Evolutionary conservation across 2,113 vertebrate species (phyloP).

Genomic region (Notothenia coriiceps): DNA sequence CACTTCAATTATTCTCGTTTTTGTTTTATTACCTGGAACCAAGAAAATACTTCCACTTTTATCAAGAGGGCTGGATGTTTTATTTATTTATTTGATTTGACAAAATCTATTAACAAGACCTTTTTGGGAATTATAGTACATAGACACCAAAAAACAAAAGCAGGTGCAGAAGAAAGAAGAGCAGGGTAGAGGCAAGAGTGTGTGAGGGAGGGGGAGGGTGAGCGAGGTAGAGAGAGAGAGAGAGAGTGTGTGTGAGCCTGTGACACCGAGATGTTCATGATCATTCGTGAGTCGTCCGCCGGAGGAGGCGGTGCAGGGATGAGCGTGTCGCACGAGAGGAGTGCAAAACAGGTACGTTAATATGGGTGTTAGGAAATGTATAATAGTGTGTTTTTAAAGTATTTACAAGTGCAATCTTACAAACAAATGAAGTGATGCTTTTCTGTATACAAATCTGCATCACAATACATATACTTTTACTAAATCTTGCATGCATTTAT

Average conservation of each 20-base stretch:
- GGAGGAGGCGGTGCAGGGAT: constrained; percentile 62
- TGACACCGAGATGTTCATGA: constrained; percentile 84
- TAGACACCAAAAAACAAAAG: background rate
- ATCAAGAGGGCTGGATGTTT: background rate
- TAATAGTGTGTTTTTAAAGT: background rate
- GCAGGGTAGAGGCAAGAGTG: constrained; percentile 22
- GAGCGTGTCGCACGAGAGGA: constrained; percentile 71
- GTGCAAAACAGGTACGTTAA: constrained; percentile 83
- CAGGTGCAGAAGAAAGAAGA: constrained; percentile 19
- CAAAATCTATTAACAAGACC: background rate
- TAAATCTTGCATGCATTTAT: background rate
- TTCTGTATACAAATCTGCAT: background rate
- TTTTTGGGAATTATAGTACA: constrained; percentile 17
- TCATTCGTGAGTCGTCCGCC: constrained; percentile 82
- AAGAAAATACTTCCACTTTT: background rate
- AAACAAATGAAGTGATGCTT: background rate
- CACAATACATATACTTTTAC: background rate
- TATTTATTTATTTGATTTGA: background rate
- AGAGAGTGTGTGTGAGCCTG: constrained; percentile 48
- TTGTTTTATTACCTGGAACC: background rate
- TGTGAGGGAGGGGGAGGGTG: constrained; percentile 61
- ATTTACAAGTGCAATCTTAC: background rate
- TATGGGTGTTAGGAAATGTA: background rate
- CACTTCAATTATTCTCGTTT: background rate
- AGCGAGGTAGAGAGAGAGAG: constrained; percentile 49